Base-by-base conservation (phyloP, 2,113 vertebrate genomes). In the Ramphastos sulfuratus region DNA sequence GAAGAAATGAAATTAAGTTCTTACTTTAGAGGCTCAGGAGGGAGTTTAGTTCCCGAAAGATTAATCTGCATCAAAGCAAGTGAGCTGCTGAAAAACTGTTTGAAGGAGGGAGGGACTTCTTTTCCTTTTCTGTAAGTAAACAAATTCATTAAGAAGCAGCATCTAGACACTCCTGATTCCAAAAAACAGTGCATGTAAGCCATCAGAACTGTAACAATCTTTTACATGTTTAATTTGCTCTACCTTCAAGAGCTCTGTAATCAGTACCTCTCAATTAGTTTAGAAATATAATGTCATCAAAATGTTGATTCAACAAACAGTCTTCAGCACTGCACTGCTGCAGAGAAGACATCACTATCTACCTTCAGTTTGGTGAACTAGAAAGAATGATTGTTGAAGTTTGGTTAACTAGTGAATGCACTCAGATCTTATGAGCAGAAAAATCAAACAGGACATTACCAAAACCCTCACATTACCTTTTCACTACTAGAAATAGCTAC, bases 21-120 rank as follows among this genome's bases (percentile, higher is more conserved):
- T 99, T 97, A 99, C 99, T 99, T 99, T 73, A 99, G 97, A 83
- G 98, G 99, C 90, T 99, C 99, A 27, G 99, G 98, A 30, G 99
- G 97, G 70, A 99, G 98, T 96, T 99, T 99, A 81, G 99, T 99
- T 97, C 99, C 99, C 7, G 99, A 99, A 95, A 99, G 97, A 89
- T 98, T 99, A 97, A 99, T 98, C 92, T 98, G 98, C 93, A 95
- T 98, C 96, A 99, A 98, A 93, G 98, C 97, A 97, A 98, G 88
- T 30, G 98, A 98, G 65, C 99, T 99, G 97, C 99, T 99, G 96
- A 99, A 99, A 97, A 99, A 99, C 95, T 99, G 99, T 96, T 99
- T 99, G 96, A 99, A 99, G 15, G 99, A 98, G 1, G 98, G 98
- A 58, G 99, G 98, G 5, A 99, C 98, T 84, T 99, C 99, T 97